These are phyloP conservation scores for Raja brachyura DNA, from an alignment of 2,113 vertebrate species.

Conservation along the genomic window DNA sequence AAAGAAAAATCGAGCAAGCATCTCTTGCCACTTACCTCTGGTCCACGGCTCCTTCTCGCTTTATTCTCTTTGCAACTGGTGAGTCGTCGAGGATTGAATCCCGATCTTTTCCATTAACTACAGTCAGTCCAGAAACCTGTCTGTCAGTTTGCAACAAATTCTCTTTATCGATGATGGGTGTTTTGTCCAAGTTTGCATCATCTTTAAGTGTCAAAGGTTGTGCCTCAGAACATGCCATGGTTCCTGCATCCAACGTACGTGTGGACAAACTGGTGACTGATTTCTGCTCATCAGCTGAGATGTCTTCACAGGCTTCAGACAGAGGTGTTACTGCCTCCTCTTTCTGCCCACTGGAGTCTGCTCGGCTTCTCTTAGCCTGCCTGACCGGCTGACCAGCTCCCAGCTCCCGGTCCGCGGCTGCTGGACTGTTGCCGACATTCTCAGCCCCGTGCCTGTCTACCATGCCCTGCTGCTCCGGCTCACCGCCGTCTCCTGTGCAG, in stretches of 20 bases:
- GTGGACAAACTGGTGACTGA: background rate
- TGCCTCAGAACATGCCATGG: background rate
- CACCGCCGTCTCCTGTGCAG: background rate
- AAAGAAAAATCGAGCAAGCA: background rate
- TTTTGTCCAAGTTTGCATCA: background rate
- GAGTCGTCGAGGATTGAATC: background rate
- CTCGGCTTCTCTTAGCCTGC: background rate
- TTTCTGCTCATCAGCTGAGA: background rate
- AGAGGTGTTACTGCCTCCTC: too few relatives aligned
- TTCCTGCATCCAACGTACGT: background rate
- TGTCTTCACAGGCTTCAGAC: background rate
- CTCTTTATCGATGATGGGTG: background rate
- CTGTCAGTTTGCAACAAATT: background rate
- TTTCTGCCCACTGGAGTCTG: slow-evolving; percentile 16
- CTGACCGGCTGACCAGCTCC: background rate
- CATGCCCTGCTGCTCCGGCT: too few relatives aligned
- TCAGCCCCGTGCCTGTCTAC: background rate
- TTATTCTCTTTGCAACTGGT: background rate
- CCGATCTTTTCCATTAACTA: background rate
- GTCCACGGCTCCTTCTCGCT: background rate
- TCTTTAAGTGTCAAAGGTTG: background rate
- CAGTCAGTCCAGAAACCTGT: background rate
- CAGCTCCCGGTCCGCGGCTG: background rate
- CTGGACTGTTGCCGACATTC: background rate
- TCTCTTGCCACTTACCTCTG: background rate